Evolutionary conservation across 2,888 invertebrate species (phyloP).

Genomic region (Drosophila falleni): DNA sequence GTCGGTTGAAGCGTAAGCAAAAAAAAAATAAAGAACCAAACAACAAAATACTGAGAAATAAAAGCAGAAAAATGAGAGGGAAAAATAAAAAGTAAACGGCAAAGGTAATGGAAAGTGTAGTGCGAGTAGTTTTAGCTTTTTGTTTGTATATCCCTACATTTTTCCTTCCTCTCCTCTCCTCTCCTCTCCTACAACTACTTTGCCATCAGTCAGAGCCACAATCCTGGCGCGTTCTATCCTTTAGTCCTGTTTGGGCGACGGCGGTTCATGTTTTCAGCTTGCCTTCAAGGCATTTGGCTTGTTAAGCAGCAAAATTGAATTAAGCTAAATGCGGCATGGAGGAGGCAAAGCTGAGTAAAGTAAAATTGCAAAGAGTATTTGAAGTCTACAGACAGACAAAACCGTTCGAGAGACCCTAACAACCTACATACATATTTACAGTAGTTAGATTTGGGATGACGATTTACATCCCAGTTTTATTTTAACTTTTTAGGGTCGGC

Average conservation of each 20-base stretch:
- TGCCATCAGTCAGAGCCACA: slow-evolving; percentile 50
- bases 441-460: slow-evolving; percentile 18
- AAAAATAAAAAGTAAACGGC: slow-evolving; percentile 42
- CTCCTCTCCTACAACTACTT: neutral
- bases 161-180: neutral
- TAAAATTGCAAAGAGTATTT: slow-evolving; percentile 45
- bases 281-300: slow-evolving; percentile 66
- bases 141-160: slow-evolving; percentile 14
- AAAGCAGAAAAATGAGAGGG: slow-evolving; percentile 14
- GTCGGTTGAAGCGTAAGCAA: slow-evolving; percentile 56
- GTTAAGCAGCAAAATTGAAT: slow-evolving; percentile 70
- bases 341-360: slow-evolving; percentile 25
- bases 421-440: slow-evolving; percentile 1
- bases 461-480: slow-evolving; percentile 12
- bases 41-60: slow-evolving; percentile 26
- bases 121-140: slow-evolving; percentile 57
- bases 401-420: neutral
- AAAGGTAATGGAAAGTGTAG: slow-evolving; percentile 71
- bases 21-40: slow-evolving; percentile 26
- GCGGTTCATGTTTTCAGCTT: slow-evolving; percentile 28
- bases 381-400: slow-evolving; percentile 21
- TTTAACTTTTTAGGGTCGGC: slow-evolving; percentile 17
- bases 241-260: slow-evolving; percentile 34
- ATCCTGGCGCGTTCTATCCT: slow-evolving; percentile 40
- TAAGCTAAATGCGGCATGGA: slow-evolving; percentile 62